Evolutionary conservation across 2,888 invertebrate species (phyloP), one percentile per base, ranked within the genome.

Genomic region (Synergus gifuensis): DNA sequence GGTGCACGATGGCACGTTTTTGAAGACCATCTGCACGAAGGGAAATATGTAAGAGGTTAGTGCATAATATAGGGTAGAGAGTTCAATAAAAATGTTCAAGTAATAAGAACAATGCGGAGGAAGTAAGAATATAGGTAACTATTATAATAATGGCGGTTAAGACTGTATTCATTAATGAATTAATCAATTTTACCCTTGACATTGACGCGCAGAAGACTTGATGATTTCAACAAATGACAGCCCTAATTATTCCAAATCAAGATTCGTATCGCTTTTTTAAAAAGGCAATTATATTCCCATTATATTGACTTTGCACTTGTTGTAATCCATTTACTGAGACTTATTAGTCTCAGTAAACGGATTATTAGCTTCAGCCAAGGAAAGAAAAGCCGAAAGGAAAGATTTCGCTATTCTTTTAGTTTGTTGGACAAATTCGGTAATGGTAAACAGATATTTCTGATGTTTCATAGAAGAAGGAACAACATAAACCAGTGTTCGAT

Each of bases 211-310:
- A 54, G n/a, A n/a, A n/a, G 8, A 54, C 63, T 63, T 5, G 63
- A 36, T 14, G 16, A 63, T 28, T 28, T 60, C 18, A 63, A 12
- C 1, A 28, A 11, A 28, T 28, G 36, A 63, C 14, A 12, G 8
- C 7, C 28, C 14, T 63, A 16, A 28, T 63, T 36, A 36, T 36
- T 28, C 14, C 7, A 28, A 28, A 36, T 7, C 36, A 7, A 12
- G 63, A 36, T 63, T 28, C 16, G 14, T 63, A 63, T 63, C 63
- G 36, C 7, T 36, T 63, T 63, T 0, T 14, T 8, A 63, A 36
- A 14, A 78, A 62, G 76, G 76, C 83, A 85, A 85, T 85, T 83
- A 85, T 82, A 83, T 76, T 83, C 82, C 77, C 78, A 82, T 85
- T 83, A 83, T 69, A 63, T 73, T 78, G 84, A 80, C 79, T 81